Evolutionary conservation across 2,113 vertebrate species (phyloP).

Genomic region (Ranitomeya imitator): DNA sequence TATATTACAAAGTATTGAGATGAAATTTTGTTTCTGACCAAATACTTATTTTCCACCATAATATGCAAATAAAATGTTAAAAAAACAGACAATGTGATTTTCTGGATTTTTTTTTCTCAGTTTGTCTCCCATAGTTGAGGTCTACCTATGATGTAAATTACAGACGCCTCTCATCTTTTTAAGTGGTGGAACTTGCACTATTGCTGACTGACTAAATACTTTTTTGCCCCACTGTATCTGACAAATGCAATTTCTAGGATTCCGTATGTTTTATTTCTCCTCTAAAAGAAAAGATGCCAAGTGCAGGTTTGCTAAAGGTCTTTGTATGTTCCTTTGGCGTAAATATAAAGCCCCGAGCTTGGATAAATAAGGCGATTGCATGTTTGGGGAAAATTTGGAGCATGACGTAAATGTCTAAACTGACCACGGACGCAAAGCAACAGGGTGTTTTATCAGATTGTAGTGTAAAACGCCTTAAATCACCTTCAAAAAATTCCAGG

Average conservation of each 20-base stretch:
- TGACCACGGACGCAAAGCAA: constrained; percentile 24
- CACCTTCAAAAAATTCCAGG: constrained; percentile 45
- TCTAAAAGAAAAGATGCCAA: not conserved
- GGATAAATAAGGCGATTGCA: constrained; percentile 26
- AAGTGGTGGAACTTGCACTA: too few relatives aligned
- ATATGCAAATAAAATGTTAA: too few relatives aligned
- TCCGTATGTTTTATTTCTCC: not conserved
- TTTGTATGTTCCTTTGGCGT: not conserved
- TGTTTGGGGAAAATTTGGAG: constrained; percentile 35
- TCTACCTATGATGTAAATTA: too few relatives aligned
- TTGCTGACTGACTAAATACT: too few relatives aligned
- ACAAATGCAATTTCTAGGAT: not conserved
- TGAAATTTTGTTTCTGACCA: too few relatives aligned
- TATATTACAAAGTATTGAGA: too few relatives aligned
- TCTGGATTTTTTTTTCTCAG: too few relatives aligned
- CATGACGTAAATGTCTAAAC: constrained; percentile 50
- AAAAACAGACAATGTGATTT: too few relatives aligned
- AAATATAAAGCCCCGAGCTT: constrained; percentile 4
- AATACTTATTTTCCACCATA: too few relatives aligned
- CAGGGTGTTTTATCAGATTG: constrained; percentile 50
- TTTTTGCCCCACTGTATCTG: too few relatives aligned
- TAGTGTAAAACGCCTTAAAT: constrained; percentile 44
- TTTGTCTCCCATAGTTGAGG: too few relatives aligned
- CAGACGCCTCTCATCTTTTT: too few relatives aligned
- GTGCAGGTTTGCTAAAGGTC: not conserved